Conservation (phyloP, 2,113 vertebrate species). For the Rousettus leschenaultii region DNA sequence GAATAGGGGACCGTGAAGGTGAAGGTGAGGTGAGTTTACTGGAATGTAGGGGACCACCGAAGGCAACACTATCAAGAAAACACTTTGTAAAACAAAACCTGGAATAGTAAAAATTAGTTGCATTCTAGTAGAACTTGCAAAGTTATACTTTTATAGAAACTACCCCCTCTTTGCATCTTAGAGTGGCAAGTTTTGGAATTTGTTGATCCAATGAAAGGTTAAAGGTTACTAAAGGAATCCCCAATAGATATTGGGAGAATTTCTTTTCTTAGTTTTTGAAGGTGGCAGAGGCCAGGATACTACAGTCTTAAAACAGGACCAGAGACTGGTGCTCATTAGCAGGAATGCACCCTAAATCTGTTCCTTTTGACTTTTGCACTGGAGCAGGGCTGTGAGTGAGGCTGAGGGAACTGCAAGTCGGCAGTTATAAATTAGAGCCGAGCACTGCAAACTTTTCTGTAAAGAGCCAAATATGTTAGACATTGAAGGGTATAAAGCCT, state of each 20-base stretch:
- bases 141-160: not conserved
- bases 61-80: not conserved
- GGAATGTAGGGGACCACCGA: not conserved
- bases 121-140: not conserved
- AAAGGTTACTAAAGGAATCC: not conserved
- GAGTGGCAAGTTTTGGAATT: not conserved
- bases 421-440: not conserved
- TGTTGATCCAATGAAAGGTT: not conserved
- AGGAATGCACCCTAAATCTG: not conserved
- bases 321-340: not conserved
- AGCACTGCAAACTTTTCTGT: not conserved
- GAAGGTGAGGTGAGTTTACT: not conserved
- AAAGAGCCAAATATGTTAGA: not conserved
- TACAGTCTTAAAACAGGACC: not conserved
- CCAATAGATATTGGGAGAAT: not conserved
- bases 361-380: not conserved
- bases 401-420: not conserved
- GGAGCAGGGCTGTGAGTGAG: not conserved
- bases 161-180: not conserved
- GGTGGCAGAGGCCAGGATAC: not conserved
- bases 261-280: not conserved
- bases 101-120: not conserved
- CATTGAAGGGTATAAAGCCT: not conserved
- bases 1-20: not conserved
- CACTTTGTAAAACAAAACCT: not conserved